Evolutionary conservation across 1,140 invertebrate species (phyloP).

Genomic region (Heliconius nattereri): DNA sequence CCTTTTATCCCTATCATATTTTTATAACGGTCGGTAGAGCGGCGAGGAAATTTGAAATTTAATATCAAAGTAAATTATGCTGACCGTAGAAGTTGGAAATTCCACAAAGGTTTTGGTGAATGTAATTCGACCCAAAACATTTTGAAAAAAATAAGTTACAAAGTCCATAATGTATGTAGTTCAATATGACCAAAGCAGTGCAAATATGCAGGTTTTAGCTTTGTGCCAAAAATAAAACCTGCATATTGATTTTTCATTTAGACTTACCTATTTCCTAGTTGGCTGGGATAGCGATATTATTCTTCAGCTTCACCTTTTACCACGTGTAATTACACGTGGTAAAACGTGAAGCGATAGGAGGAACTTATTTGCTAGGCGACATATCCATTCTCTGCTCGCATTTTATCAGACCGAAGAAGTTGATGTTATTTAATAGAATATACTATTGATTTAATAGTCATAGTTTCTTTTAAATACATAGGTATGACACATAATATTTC

Average conservation of each 20-base stretch:
- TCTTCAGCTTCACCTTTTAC: no score
- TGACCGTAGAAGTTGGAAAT: constrained; percentile 20
- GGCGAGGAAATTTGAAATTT: constrained; percentile 34
- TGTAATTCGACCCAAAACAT: not conserved
- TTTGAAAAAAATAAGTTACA: constrained; percentile 2
- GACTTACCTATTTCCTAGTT: not conserved
- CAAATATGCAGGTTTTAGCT: no score
- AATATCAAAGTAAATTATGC: constrained; percentile 27
- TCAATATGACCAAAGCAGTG: not conserved
- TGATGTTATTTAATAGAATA: no score
- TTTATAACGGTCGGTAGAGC: constrained; percentile 28
- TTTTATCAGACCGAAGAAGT: no score
- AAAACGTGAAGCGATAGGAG: no score
- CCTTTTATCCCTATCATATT: constrained; percentile 35
- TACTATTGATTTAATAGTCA: no score
- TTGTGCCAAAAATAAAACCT: not conserved
- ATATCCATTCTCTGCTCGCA: no score
- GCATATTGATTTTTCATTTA: not conserved
- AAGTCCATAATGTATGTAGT: not conserved
- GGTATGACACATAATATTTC: no score
- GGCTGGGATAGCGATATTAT: not conserved
- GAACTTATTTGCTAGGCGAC: no score
- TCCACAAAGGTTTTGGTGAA: constrained; percentile 20
- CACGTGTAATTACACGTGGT: no score
- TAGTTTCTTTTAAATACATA: no score